Conservation (phyloP, 2,888 invertebrate species). For the Eupeodes latifasciatus region DNA sequence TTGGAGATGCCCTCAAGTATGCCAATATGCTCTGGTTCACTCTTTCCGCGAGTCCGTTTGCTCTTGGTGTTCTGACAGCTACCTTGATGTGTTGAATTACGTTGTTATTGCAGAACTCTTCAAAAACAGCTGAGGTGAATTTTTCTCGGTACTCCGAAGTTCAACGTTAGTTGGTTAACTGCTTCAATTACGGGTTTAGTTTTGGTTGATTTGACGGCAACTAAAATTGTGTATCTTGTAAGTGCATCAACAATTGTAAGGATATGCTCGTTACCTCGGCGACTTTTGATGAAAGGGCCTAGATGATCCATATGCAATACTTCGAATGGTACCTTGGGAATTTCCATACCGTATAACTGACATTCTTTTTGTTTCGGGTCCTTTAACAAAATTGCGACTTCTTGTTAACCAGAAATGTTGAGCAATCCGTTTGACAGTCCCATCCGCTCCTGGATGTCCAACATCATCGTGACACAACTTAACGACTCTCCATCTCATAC, state of each 20-base stretch:
- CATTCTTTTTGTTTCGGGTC: slow-evolving; percentile 42
- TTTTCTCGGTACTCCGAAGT: slow-evolving; percentile 14
- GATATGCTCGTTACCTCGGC: slow-evolving; percentile 44
- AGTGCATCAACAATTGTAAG: slow-evolving; percentile 43
- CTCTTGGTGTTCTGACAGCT: slow-evolving; percentile 63
- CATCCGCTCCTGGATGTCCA: slow-evolving; percentile 55
- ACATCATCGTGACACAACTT: slow-evolving; percentile 52
- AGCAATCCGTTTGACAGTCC: slow-evolving; percentile 37
- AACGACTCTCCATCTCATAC: slow-evolving; percentile 43
- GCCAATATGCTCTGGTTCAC: slow-evolving; percentile 40
- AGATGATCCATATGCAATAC: slow-evolving; percentile 37
- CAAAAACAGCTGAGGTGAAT: slow-evolving; percentile 48
- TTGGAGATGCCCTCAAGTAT: background rate
- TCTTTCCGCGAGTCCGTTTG: slow-evolving; percentile 61
- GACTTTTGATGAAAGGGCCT: slow-evolving; percentile 55
- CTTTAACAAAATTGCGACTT: slow-evolving; percentile 40
- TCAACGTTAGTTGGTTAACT: background rate
- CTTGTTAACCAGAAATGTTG: slow-evolving; percentile 58
- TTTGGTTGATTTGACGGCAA: slow-evolving; percentile 52
- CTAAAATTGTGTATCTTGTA: slow-evolving; percentile 52
- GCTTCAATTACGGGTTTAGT: slow-evolving; percentile 28
- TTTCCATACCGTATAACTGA: slow-evolving; percentile 50
- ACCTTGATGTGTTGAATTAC: slow-evolving; percentile 66
- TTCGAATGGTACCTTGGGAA: slow-evolving; percentile 48
- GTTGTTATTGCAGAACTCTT: slow-evolving; percentile 32